A percentile compares a stretch with the other conserved stretches of the same genome.
phyloP scores from a whole-genome alignment of 2,113 vertebrate species.

The Microcebus murinus region DNA sequence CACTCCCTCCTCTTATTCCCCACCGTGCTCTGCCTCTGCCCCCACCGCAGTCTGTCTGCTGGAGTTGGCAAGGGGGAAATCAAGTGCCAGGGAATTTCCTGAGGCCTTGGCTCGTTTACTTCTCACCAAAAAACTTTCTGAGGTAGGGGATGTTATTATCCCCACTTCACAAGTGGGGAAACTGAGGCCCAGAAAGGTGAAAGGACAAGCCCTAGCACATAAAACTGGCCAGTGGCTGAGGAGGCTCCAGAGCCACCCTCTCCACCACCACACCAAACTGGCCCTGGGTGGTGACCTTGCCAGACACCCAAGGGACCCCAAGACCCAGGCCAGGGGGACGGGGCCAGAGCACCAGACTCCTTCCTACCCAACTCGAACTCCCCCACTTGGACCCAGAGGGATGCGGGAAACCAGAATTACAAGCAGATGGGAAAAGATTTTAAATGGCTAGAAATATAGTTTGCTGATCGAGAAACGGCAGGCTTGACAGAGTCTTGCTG shows the following conservation, averaged over 20 bases:
- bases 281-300: not conserved
- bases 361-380: rapidly evolving
- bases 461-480: not conserved
- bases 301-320: not conserved
- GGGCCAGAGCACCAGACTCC: not conserved
- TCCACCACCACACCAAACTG: not conserved
- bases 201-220: not conserved
- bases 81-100: not conserved
- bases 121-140: not conserved
- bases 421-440: not conserved
- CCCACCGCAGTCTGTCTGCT: too few relatives aligned
- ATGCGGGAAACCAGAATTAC: not conserved
- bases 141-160: not conserved
- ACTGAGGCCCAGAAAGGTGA: not conserved
- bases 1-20: too few relatives aligned
- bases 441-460: not conserved
- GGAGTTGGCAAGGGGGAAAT: rapidly evolving
- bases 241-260: not conserved
- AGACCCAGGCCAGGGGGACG: not conserved
- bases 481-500: not conserved
- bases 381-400: not conserved
- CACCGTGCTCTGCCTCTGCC: not conserved
- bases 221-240: rapidly evolving
- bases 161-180: not conserved
- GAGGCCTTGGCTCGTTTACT: not conserved